Percentiles rank a stretch among this genome's conserved stretches.
Conservation (phyloP, 2,113 vertebrate species). For the Hoplias malabaricus region DNA sequence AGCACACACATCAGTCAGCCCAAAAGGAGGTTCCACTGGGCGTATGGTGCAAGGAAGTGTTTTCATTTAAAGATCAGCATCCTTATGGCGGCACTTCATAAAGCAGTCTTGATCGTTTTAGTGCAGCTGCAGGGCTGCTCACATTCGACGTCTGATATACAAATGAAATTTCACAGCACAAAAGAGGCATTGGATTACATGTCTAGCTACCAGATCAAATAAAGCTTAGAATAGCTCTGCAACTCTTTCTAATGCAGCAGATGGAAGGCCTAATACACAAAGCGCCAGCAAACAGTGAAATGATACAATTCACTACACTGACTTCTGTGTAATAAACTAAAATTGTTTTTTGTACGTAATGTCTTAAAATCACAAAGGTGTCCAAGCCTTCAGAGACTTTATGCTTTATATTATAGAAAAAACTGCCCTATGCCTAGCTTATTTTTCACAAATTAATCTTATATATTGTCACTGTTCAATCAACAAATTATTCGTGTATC, state of each 20-base stretch:
- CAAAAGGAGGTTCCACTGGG: background rate
- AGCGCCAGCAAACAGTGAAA: background rate
- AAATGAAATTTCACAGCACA: conserved; percentile 37
- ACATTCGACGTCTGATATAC: conserved; percentile 5
- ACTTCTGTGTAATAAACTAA: background rate
- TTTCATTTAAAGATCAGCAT: conserved; percentile 20
- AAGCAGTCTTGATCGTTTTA: conserved; percentile 23
- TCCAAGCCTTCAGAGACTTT: too few species aligned
- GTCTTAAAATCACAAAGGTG: background rate
- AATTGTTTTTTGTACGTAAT: background rate
- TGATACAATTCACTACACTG: background rate
- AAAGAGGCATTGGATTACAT: conserved; percentile 30
- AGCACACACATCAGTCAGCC: conserved; percentile 1
- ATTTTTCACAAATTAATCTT: too few species aligned
- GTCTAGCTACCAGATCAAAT: conserved; percentile 13
- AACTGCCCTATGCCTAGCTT: too few species aligned
- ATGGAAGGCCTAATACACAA: background rate
- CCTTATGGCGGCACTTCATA: conserved; percentile 10
- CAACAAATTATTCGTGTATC: too few species aligned
- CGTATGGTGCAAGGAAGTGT: background rate
- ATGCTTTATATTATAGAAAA: too few species aligned
- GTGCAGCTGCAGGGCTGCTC: background rate
- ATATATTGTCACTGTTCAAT: too few species aligned
- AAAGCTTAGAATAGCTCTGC: conserved; percentile 14
- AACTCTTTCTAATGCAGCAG: conserved; percentile 2